phyloP scores from a whole-genome alignment of 2,888 invertebrate species.

The Eupithecia abbreviata region DNA sequence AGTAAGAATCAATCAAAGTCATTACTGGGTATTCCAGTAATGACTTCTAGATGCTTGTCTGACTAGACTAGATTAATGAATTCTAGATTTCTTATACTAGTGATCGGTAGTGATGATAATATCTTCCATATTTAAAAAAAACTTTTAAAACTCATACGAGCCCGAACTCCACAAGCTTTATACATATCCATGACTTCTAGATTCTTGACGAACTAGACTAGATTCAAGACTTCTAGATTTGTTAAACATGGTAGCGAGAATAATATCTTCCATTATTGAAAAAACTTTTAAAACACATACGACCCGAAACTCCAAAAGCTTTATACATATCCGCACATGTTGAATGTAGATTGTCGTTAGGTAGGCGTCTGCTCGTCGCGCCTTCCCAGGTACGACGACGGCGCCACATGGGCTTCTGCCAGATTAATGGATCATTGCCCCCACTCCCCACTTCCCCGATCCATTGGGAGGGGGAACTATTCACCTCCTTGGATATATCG shows the following conservation, averaged over 20 bases:
- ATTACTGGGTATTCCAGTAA: too few species aligned
- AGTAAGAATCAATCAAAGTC: too few species aligned
- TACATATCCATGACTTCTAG: too few species aligned
- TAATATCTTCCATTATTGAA: background rate
- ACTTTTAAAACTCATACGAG: too few species aligned
- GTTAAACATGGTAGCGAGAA: too few species aligned
- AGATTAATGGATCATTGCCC: conserved; percentile 94
- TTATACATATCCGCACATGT: conserved; percentile 66
- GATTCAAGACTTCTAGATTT: background rate
- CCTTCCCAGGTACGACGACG: conserved; percentile 81
- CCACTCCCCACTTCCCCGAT: conserved; percentile 71
- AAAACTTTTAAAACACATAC: conserved; percentile 29
- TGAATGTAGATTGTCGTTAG: conserved; percentile 75
- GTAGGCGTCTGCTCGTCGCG: conserved; percentile 82
- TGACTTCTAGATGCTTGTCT: background rate
- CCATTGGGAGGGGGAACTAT: conserved; percentile 63
- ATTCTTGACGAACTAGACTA: too few species aligned
- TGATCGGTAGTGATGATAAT: too few species aligned
- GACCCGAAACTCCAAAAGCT: conserved; percentile 46
- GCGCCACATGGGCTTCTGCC: conserved; percentile 92
- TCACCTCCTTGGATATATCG: conserved; percentile 74
- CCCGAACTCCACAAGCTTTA: too few species aligned
- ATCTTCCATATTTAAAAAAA: too few species aligned
- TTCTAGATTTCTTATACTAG: too few species aligned
- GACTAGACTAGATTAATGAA: too few species aligned